Evolutionary conservation across 1,140 invertebrate genomes (phyloP).

Genomic region (Oedothorax gibbosus): DNA sequence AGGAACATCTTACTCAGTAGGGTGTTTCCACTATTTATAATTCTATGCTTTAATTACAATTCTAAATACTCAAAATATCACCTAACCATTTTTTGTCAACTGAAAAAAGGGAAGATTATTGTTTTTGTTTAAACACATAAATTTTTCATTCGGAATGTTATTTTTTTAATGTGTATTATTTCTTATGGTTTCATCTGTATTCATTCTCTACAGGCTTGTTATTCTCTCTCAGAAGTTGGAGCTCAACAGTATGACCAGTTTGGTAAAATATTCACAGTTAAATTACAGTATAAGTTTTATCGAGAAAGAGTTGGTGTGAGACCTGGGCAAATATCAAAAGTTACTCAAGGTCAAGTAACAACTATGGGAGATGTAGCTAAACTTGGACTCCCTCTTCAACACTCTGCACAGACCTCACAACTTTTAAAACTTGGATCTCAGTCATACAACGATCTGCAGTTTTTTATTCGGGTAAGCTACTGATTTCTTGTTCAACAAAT

Average conservation of each 20-base stretch:
- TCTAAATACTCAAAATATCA: too few species aligned
- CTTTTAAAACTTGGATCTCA: conserved; percentile 95
- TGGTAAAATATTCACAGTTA: conserved; percentile 99
- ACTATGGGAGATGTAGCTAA: conserved; percentile 92
- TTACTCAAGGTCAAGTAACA: conserved; percentile 83
- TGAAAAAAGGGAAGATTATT: too few species aligned
- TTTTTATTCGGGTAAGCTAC: conserved; percentile 81
- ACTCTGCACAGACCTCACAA: conserved; percentile 95
- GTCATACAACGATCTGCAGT: conserved; percentile 88
- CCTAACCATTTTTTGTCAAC: too few species aligned
- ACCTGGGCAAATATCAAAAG: conserved; percentile 93
- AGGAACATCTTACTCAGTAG: too few species aligned
- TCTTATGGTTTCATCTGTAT: too few species aligned
- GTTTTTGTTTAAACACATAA: too few species aligned
- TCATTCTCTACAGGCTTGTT: conserved; percentile 63
- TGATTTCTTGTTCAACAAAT: not conserved
- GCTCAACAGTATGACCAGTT: conserved; percentile 98
- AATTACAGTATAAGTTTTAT: conserved; percentile 98
- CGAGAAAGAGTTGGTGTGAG: conserved; percentile 97
- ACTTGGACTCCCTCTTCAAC: conserved; percentile 95
- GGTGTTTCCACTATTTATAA: too few species aligned
- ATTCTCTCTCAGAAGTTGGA: conserved; percentile 74
- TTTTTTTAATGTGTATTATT: too few species aligned
- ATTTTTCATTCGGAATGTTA: too few species aligned
- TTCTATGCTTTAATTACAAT: too few species aligned